phyloP scores from a whole-genome alignment of 1,140 invertebrate genomes.

The Dermatophagoides farinae region DNA sequence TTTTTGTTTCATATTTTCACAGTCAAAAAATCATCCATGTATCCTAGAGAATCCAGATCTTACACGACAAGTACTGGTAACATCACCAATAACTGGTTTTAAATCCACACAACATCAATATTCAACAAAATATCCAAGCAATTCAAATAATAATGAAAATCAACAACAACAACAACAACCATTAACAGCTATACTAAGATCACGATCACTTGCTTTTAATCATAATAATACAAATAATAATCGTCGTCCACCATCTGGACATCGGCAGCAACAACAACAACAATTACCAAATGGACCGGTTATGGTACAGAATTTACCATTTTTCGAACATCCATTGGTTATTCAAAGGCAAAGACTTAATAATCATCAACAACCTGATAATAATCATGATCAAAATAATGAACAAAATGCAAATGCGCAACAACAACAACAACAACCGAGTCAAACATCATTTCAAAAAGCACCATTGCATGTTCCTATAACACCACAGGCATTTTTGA shows the following conservation, averaged over 20 bases:
- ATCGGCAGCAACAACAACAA: background rate
- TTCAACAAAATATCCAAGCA: background rate
- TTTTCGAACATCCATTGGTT: slow-evolving; percentile 11
- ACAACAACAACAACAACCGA: background rate
- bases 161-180: background rate
- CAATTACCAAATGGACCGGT: slow-evolving; percentile 1
- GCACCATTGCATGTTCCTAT: slow-evolving; percentile 52
- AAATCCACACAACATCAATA: slow-evolving; percentile 9
- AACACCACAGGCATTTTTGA: slow-evolving; percentile 64
- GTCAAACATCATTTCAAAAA: slow-evolving; percentile 29
- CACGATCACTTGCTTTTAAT: too few species aligned
- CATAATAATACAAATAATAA: background rate
- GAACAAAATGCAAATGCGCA: background rate
- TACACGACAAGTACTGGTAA: background rate
- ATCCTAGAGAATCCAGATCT: slow-evolving; percentile 53
- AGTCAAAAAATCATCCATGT: slow-evolving; percentile 64
- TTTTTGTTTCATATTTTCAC: slow-evolving; percentile 4
- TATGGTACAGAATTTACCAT: slow-evolving; percentile 6
- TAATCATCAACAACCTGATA: background rate
- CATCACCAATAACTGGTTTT: background rate
- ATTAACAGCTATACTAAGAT: too few species aligned
- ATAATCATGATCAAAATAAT: background rate
- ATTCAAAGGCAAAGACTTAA: background rate
- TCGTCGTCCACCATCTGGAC: background rate
- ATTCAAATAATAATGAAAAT: background rate